phyloP scores from a whole-genome alignment of 2,797 vertebrate genomes.

The Acanthopagrus latus region DNA sequence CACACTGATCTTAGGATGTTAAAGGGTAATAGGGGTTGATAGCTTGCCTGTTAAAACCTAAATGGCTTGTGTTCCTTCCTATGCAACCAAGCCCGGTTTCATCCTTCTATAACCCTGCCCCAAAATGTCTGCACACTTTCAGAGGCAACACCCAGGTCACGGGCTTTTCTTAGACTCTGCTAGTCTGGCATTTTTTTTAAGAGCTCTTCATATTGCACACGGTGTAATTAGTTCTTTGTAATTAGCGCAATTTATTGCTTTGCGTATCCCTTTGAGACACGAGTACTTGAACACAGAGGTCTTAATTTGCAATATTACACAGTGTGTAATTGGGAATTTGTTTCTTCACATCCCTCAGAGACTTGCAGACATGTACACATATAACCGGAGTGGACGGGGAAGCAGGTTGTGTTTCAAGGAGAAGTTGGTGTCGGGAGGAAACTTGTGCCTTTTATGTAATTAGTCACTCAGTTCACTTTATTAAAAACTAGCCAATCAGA shows the following conservation, averaged over 20 bases:
- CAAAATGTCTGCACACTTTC: conserved; percentile 34
- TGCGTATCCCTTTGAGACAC: conserved; percentile 73
- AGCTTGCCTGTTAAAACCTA: conserved; percentile 57
- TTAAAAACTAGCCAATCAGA: conserved; percentile 59
- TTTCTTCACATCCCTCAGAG: conserved; percentile 60
- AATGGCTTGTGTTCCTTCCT: conserved; percentile 37
- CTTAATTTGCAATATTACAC: conserved; percentile 80
- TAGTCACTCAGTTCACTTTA: conserved; percentile 51
- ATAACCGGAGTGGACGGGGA: conserved; percentile 53
- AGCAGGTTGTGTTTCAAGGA: conserved; percentile 51
- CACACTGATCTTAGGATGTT: conserved; percentile 57
- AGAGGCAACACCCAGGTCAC: conserved; percentile 63
- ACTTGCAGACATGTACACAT: conserved; percentile 44
- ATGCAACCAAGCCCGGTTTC: conserved; percentile 31
- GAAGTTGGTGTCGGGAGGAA: conserved; percentile 21
- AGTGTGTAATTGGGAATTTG: conserved; percentile 78
- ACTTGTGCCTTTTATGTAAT: conserved; percentile 54
- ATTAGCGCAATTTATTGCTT: conserved; percentile 83
- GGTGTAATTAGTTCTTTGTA: conserved; percentile 80
- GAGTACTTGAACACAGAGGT: conserved; percentile 72
- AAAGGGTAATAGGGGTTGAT: conserved; percentile 66
- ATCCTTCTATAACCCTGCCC: conserved; percentile 37
- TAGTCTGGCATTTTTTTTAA: conserved; percentile 67
- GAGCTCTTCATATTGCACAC: conserved; percentile 74
- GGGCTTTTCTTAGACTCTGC: conserved; percentile 72